phyloP scores from a whole-genome alignment of 2,113 vertebrate genomes.

The Clinocottus analis region DNA sequence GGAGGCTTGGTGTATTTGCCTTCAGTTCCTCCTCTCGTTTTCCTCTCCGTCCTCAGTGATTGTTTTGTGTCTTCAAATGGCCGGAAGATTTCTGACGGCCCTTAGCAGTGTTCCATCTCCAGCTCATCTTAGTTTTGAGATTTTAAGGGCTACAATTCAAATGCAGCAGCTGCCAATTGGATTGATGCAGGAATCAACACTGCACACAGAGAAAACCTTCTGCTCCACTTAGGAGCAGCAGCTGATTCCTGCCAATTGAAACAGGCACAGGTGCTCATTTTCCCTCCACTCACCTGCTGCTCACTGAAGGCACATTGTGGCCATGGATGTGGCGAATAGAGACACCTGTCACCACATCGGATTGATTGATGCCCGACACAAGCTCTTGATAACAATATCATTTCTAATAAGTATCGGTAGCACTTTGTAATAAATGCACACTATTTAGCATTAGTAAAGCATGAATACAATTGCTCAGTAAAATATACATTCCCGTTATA shows the following conservation, averaged over 20 bases:
- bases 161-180: conserved; percentile 65
- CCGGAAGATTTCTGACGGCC: conserved; percentile 6
- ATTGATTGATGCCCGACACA: conserved; percentile 19
- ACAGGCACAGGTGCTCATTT: conserved; percentile 57
- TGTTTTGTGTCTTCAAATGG: conserved; percentile 2
- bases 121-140: conserved; percentile 39
- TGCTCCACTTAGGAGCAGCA: conserved; percentile 45
- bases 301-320: conserved; percentile 39
- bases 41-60: conserved; percentile 18
- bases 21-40: background rate
- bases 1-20: background rate
- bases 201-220: conserved; percentile 53
- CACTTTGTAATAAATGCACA: no score
- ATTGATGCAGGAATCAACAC: conserved; percentile 55
- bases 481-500: background rate
- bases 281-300: conserved; percentile 36
- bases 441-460: no score
- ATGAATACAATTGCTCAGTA: background rate
- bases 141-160: conserved; percentile 59
- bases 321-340: conserved; percentile 25
- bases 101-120: conserved; percentile 13
- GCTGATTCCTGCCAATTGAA: conserved; percentile 62
- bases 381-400: no score
- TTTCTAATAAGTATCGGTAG: background rate
- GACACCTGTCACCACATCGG: conserved; percentile 35